Base-by-base conservation (phyloP, 2,888 invertebrate genomes). In the Carabus problematicus region DNA sequence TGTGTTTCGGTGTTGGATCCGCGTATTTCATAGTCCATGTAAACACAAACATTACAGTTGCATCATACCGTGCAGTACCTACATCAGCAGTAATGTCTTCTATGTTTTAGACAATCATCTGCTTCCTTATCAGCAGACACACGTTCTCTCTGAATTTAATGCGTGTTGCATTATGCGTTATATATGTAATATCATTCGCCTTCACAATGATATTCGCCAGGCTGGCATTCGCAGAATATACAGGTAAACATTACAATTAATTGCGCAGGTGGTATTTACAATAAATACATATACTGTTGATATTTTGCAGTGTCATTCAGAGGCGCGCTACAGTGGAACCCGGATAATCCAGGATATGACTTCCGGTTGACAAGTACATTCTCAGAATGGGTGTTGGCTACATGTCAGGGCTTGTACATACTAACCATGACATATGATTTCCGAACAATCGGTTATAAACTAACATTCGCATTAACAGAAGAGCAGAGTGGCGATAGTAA, bases 21-120 rank as follows among this genome's bases (percentile, higher is more conserved):
- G 41, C 41, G 7, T 68, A 68, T 58, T 68, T 68, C 43, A 54
- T 68, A 42, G 41, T 68, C 8, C 67, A 68, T 54, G 67, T 68
- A 54, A 68, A 49, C n/a, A 29, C 29, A 3, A 6, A 29, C 29
- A 29, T 2, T n/a, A n/a, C n/a, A n/a, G n/a, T n/a, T n/a, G n/a
- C n/a, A n/a, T n/a, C n/a, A n/a, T n/a, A n/a, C n/a, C n/a, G n/a
- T n/a, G n/a, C n/a, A n/a, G n/a, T n/a, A n/a, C n/a, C n/a, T n/a
- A n/a, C n/a, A n/a, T n/a, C n/a, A n/a, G n/a, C n/a, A n/a, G n/a
- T n/a, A n/a, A n/a, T n/a, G n/a, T n/a, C n/a, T n/a, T n/a, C n/a
- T 55, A 42, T 45, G 43, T 64, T 66, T 66, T 47, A 66, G 66
- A 66, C 66, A 12, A 1, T 59, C 7, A 29, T 66, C 1, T 58